Evolutionary conservation across 2,797 vertebrate genomes (phyloP).

Genomic region (Anguilla pacifica): DNA sequence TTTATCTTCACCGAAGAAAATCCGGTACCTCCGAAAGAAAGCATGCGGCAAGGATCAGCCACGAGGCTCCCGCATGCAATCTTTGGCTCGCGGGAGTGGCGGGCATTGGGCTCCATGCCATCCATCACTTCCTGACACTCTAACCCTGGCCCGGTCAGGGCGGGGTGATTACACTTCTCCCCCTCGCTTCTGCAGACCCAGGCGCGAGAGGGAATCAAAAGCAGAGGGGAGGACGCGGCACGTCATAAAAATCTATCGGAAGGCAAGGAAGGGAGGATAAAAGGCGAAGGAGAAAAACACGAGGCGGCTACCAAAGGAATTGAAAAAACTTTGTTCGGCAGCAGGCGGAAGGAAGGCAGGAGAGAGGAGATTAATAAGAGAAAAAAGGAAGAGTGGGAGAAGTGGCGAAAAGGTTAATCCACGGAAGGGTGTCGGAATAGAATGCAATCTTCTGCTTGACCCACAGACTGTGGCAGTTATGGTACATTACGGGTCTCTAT

Average conservation of each 20-base stretch:
- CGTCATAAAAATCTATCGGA: not conserved
- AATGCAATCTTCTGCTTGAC: constrained; percentile 1
- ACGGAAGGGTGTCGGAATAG: not conserved
- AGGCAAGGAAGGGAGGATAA: not conserved
- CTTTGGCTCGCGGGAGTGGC: not conserved
- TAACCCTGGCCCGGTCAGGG: not conserved
- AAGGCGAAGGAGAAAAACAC: not conserved
- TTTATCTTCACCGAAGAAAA: not conserved
- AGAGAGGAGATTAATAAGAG: constrained; percentile 16
- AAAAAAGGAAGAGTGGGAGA: constrained; percentile 13
- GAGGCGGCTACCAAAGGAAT: not conserved
- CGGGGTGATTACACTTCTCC: constrained; percentile 11
- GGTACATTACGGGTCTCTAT: not conserved
- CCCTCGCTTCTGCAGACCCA: not conserved
- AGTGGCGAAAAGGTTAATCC: not conserved
- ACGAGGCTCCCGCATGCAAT: not conserved
- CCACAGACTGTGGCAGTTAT: not conserved
- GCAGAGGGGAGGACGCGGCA: not conserved
- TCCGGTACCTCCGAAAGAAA: not conserved
- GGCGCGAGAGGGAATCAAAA: not conserved
- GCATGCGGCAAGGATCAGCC: not conserved
- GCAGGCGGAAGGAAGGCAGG: not conserved
- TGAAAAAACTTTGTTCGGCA: not conserved
- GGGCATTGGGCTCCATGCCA: not conserved
- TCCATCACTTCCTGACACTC: constrained; percentile 22